Conservation (phyloP, 1,140 invertebrate genomes). For the Trichoplusia ni region DNA sequence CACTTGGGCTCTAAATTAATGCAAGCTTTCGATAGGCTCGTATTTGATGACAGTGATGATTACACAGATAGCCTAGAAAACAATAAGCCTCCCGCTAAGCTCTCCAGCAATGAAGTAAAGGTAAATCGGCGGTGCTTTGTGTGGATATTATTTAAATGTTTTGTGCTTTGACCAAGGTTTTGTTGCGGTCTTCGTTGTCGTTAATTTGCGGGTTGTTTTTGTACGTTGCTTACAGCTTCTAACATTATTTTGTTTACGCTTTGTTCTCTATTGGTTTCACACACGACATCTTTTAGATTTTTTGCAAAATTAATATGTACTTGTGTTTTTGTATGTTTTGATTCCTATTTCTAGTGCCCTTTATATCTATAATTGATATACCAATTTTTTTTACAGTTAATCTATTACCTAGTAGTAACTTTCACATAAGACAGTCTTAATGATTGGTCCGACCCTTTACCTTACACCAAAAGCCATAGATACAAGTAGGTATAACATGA, state of each 20-base stretch:
- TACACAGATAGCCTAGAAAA: conserved; percentile 89
- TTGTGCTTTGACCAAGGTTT: conserved; percentile 58
- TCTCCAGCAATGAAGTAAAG: conserved; percentile 66
- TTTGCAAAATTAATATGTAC: no score
- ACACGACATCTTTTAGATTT: conserved; percentile 23
- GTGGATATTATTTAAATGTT: conserved; percentile 41
- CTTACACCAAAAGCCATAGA: no score
- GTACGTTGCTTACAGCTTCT: conserved; percentile 41
- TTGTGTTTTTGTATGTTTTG: background rate
- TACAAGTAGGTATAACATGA: background rate
- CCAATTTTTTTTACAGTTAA: no score
- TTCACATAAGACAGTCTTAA: no score
- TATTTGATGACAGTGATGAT: conserved; percentile 87
- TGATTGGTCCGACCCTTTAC: no score
- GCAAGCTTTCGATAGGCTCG: conserved; percentile 86
- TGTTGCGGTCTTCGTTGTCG: conserved; percentile 40
- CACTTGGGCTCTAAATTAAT: conserved; percentile 87
- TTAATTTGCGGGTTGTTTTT: conserved; percentile 38
- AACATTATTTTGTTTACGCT: conserved; percentile 34
- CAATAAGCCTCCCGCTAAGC: conserved; percentile 70
- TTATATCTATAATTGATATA: no score
- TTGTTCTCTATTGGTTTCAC: conserved; percentile 44
- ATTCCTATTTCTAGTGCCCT: background rate
- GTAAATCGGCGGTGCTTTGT: conserved; percentile 63
- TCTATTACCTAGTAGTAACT: no score